Evolutionary conservation across 2,113 vertebrate species (phyloP).

Genomic region (Monarcha castaneiventris): DNA sequence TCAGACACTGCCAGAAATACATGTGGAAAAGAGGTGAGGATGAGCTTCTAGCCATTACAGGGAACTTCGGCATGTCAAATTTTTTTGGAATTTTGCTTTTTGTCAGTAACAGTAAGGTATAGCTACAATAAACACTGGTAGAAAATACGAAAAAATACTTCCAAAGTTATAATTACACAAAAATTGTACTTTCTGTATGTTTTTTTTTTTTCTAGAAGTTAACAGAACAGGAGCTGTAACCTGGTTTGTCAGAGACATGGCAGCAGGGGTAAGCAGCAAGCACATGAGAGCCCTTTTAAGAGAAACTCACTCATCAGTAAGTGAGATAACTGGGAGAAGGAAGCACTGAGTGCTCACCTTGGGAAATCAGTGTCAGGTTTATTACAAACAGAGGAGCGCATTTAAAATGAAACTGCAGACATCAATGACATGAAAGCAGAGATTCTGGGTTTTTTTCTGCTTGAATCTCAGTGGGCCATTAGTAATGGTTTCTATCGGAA

Average conservation of each 20-base stretch:
- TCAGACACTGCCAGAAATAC: neutral
- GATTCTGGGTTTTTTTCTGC: accelerated
- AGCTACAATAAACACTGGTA: neutral
- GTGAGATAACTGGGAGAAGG: neutral
- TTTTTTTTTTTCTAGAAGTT: neutral
- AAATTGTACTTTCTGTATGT: neutral
- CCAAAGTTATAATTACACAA: neutral
- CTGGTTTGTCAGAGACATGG: neutral
- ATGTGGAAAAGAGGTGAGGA: neutral
- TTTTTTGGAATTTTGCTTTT: neutral
- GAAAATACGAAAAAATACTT: neutral
- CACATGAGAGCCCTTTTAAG: accelerated
- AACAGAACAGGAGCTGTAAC: neutral
- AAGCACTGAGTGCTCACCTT: neutral
- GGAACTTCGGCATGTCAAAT: neutral
- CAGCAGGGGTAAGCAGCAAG: neutral
- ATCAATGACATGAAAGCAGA: accelerated
- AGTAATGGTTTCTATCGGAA: neutral
- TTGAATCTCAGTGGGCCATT: neutral
- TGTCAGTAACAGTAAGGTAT: neutral
- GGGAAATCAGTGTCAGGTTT: neutral
- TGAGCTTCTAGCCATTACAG: neutral
- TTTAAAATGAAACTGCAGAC: neutral
- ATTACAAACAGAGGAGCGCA: neutral
- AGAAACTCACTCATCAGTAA: neutral